Evolutionary conservation across 2,797 vertebrate genomes (phyloP).

Genomic region (Cyclopterus lumpus): DNA sequence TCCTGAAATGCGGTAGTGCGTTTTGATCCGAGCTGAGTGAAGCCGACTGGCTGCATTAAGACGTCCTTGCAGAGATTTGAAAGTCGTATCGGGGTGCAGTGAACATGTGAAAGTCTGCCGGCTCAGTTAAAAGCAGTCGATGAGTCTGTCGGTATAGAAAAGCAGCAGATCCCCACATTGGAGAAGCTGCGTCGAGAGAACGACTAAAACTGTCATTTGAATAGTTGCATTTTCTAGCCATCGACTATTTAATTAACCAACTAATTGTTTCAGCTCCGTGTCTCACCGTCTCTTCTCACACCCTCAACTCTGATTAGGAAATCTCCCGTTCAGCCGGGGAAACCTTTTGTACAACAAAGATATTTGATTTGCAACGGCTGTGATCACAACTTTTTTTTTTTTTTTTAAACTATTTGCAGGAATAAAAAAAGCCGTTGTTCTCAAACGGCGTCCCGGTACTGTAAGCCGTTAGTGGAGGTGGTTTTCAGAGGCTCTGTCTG

Average conservation of each 20-base stretch:
- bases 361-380: background rate
- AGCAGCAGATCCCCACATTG: background rate
- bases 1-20: background rate
- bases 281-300: background rate
- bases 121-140: background rate
- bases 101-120: background rate
- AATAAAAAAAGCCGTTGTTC: conserved; percentile 1
- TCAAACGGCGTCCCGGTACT: background rate
- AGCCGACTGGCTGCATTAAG: background rate
- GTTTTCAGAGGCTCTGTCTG: conserved; percentile 15
- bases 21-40: conserved; percentile 18
- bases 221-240: background rate
- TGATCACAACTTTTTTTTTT: background rate
- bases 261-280: background rate
- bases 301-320: background rate
- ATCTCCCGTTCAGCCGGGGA: too few relatives aligned
- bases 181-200: background rate
- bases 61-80: background rate
- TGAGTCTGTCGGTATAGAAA: too few relatives aligned
- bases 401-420: background rate
- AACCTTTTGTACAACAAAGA: background rate
- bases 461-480: conserved; percentile 29
- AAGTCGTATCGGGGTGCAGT: background rate
- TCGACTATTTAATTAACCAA: background rate
- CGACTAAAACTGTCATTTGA: background rate